Evolutionary conservation across 2,113 vertebrate genomes (phyloP).

Genomic region (Seriola dumerili): DNA sequence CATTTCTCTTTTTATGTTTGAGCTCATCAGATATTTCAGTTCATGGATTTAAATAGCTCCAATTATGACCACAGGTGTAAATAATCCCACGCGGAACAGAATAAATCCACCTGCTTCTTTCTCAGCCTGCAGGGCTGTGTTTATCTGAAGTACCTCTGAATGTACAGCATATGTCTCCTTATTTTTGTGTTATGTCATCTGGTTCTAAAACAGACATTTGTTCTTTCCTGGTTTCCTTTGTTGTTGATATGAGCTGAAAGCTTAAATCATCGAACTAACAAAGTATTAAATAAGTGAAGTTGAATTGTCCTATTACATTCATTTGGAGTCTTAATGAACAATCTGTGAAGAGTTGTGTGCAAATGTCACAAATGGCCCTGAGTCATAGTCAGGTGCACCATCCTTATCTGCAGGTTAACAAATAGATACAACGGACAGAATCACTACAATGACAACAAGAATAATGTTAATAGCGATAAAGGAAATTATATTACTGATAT

Average conservation of each 20-base stretch:
- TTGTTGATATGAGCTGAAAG: neutral
- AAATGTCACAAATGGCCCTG: neutral
- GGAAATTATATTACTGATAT: neutral
- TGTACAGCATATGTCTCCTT: neutral
- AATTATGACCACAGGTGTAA: constrained; percentile 15
- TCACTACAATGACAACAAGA: neutral
- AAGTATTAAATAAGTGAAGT: neutral
- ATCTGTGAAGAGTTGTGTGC: neutral
- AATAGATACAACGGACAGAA: neutral
- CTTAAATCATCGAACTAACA: neutral
- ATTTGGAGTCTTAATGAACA: neutral
- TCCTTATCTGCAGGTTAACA: constrained; percentile 19
- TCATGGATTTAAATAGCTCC: neutral
- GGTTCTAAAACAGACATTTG: neutral
- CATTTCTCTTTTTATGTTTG: neutral
- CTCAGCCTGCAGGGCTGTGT: neutral
- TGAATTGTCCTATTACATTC: neutral
- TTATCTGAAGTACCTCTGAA: neutral
- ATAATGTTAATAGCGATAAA: neutral
- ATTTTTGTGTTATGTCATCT: no score
- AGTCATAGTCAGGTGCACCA: constrained; percentile 17
- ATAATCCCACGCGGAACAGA: neutral
- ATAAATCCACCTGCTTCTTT: constrained; percentile 2
- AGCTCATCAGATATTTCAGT: neutral
- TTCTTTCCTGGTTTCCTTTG: neutral